Conservation (phyloP, 2,797 vertebrate species). For the Pampus argenteus region DNA sequence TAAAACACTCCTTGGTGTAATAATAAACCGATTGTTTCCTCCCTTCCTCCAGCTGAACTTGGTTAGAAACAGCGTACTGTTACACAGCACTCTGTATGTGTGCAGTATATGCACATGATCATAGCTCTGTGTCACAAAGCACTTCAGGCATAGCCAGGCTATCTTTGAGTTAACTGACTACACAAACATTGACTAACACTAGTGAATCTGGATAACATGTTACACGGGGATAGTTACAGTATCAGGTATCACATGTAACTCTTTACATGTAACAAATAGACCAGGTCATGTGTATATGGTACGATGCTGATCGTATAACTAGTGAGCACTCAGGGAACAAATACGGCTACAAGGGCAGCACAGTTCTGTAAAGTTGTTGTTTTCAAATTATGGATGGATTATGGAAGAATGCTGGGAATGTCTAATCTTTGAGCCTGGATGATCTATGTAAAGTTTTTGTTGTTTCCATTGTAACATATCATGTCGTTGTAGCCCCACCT, state of each 20-base stretch:
- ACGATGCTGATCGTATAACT: neutral
- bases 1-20: slow-evolving; percentile 14
- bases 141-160: neutral
- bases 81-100: slow-evolving; percentile 8
- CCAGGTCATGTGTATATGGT: neutral
- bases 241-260: neutral
- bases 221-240: neutral
- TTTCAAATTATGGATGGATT: neutral
- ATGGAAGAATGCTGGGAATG: neutral
- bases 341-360: neutral
- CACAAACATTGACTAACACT: neutral
- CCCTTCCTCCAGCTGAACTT: slow-evolving; percentile 12
- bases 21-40: slow-evolving; percentile 42
- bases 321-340: neutral
- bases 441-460: neutral
- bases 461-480: neutral
- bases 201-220: neutral
- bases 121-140: slow-evolving; percentile 16
- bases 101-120: slow-evolving; percentile 8
- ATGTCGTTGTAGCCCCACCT: neutral
- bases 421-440: neutral
- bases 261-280: neutral
- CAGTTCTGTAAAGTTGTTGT: neutral
- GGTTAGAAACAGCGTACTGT: slow-evolving; percentile 39
- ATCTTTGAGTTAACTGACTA: slow-evolving; percentile 1